phyloP scores from a whole-genome alignment of 2,888 invertebrate species.

The Romanomermis culicivorax region DNA sequence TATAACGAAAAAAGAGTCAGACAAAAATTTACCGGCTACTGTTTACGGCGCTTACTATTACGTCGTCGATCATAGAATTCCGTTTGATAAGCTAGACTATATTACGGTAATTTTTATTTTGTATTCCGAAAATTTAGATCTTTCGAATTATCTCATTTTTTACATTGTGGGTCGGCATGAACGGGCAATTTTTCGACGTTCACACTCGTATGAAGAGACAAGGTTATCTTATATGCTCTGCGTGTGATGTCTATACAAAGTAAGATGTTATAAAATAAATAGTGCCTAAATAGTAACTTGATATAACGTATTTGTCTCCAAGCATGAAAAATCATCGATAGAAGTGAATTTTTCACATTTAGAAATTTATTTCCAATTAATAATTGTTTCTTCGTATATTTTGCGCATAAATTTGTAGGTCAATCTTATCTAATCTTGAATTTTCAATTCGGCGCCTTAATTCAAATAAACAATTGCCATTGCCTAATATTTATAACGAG shows the following conservation, averaged over 20 bases:
- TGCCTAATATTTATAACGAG: slow-evolving; percentile 7
- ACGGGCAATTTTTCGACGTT: neutral
- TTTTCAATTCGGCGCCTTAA: neutral
- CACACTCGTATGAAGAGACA: neutral
- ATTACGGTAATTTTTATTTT: slow-evolving; percentile 4
- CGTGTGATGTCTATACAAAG: neutral
- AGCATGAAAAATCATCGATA: no score
- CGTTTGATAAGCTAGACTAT: slow-evolving; percentile 5
- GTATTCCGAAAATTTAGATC: neutral
- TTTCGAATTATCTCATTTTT: neutral
- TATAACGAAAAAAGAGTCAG: no score
- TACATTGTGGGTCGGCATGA: neutral
- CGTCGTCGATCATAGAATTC: neutral
- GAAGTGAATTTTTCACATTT: no score
- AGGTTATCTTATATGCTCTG: neutral
- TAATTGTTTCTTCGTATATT: no score
- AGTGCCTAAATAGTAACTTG: no score
- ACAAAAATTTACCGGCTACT: no score
- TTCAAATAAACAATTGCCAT: neutral
- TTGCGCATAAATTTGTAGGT: no score
- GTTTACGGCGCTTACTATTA: neutral
- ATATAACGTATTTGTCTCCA: no score
- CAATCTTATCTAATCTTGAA: neutral
- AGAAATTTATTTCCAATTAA: neutral
- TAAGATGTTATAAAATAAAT: no score